A percentile compares a stretch with the other conserved stretches of the same genome.
Evolutionary conservation across 23 tunicate species (phyloP).

Genomic region (Ciona savignyi): DNA sequence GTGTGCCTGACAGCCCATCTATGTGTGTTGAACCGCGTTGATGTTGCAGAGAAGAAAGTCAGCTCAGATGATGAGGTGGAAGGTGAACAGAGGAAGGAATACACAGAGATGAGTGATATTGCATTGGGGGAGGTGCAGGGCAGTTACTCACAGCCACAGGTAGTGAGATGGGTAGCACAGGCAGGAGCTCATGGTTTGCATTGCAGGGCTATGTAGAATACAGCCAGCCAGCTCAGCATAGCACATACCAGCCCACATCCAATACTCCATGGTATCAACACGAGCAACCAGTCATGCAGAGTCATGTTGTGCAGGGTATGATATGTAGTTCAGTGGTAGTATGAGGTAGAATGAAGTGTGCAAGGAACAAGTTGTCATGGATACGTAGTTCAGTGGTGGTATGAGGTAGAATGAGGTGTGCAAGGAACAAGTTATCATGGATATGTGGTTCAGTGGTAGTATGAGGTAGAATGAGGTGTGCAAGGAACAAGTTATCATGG

Average conservation of each 20-base stretch:
- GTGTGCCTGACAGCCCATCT: no score
- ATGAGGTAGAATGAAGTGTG: no score
- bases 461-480: no score
- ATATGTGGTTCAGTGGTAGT: no score
- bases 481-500: no score
- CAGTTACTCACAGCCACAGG: neutral
- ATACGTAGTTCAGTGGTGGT: no score
- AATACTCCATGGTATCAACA: constrained; percentile 28
- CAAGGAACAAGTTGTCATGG: no score
- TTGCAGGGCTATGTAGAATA: constrained; percentile 38
- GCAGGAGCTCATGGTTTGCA: neutral
- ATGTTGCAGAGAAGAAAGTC: no score
- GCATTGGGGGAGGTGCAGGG: constrained; percentile 1
- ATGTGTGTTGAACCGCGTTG: no score
- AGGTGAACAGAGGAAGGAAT: constrained; percentile 3
- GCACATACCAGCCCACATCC: constrained; percentile 17
- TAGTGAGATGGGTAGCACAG: neutral
- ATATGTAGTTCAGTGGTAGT: no score
- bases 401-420: no score
- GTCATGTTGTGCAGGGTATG: neutral
- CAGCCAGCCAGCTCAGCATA: constrained; percentile 22
- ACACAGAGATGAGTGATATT: constrained; percentile 11
- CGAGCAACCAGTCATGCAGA: constrained; percentile 28
- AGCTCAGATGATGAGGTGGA: neutral
- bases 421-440: no score